Conservation (phyloP, 2,888 invertebrate genomes). For the Drosophila antonietae region DNA sequence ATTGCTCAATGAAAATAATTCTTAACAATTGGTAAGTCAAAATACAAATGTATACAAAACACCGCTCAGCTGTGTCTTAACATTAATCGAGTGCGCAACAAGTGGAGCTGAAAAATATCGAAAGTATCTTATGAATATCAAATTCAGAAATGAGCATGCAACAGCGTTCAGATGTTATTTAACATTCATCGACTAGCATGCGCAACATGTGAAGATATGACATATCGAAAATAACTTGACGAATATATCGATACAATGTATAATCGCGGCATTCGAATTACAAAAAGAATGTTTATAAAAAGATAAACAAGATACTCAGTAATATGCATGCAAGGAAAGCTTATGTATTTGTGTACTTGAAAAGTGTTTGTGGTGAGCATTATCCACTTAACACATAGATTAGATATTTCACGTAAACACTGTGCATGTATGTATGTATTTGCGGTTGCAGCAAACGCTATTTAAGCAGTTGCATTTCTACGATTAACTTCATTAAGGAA, state of each 20-base stretch:
- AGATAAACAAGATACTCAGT: not conserved
- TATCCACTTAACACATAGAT: conserved; percentile 8
- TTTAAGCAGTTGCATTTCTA: conserved; percentile 18
- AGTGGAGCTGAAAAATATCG: conserved; percentile 5
- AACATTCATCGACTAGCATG: conserved; percentile 3
- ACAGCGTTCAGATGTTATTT: not conserved
- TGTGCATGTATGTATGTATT: not conserved
- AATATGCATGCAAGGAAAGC: not conserved
- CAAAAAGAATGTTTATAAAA: not conserved
- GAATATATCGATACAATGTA: conserved; percentile 15
- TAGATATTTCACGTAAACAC: conserved; percentile 14
- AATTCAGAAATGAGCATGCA: not conserved
- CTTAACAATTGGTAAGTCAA: not conserved
- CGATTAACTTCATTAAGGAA: conserved; percentile 9
- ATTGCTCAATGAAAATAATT: not conserved
- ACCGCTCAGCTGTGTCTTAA: not conserved
- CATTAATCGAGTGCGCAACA: conserved; percentile 21
- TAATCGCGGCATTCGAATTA: not conserved
- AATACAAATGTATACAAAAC: not conserved
- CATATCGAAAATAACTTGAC: conserved; percentile 3
- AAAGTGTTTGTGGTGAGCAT: conserved; percentile 9
- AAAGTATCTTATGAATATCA: not conserved
- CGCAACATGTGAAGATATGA: conserved; percentile 3
- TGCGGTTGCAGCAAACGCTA: conserved; percentile 49
- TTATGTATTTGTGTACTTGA: not conserved